Evolutionary conservation across 2,888 invertebrate species (phyloP).

Genomic region (Leucophora obtusa): DNA sequence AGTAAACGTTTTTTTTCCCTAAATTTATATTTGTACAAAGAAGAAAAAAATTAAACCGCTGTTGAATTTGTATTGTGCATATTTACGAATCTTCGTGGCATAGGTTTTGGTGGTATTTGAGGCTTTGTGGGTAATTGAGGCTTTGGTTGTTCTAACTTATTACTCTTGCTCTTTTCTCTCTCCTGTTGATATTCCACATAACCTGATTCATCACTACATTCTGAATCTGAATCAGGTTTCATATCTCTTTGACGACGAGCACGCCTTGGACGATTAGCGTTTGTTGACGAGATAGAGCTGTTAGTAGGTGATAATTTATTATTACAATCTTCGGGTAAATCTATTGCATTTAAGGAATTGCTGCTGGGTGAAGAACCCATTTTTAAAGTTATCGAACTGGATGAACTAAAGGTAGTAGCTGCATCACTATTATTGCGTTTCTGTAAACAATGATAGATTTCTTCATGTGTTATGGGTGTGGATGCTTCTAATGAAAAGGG

Average conservation of each 20-base stretch:
- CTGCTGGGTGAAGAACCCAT: constrained; percentile 68
- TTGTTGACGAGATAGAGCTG: constrained; percentile 34
- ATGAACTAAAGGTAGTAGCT: constrained; percentile 74
- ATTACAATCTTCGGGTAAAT: constrained; percentile 25
- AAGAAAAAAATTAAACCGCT: constrained; percentile 63
- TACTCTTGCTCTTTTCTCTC: constrained; percentile 48
- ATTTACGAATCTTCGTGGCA: constrained; percentile 71
- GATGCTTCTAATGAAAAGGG: constrained; percentile 30
- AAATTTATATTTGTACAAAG: no score
- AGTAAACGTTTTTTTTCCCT: no score
- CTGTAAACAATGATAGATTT: constrained; percentile 66
- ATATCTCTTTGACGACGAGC: constrained; percentile 49
- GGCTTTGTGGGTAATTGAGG: constrained; percentile 66
- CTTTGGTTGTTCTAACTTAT: constrained; percentile 55
- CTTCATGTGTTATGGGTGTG: constrained; percentile 21
- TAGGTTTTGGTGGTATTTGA: constrained; percentile 72
- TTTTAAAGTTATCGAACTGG: constrained; percentile 75
- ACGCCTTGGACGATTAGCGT: constrained; percentile 58
- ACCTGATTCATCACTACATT: constrained; percentile 93
- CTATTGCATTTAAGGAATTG: constrained; percentile 61
- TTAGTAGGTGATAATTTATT: constrained; percentile 33
- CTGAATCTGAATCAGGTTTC: constrained; percentile 82
- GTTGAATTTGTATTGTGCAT: constrained; percentile 59
- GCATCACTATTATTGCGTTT: constrained; percentile 72
- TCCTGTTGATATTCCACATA: constrained; percentile 88